Conservation (phyloP, 64 coral and sea anemone species). For the Dendrophyllia cribrosa region DNA sequence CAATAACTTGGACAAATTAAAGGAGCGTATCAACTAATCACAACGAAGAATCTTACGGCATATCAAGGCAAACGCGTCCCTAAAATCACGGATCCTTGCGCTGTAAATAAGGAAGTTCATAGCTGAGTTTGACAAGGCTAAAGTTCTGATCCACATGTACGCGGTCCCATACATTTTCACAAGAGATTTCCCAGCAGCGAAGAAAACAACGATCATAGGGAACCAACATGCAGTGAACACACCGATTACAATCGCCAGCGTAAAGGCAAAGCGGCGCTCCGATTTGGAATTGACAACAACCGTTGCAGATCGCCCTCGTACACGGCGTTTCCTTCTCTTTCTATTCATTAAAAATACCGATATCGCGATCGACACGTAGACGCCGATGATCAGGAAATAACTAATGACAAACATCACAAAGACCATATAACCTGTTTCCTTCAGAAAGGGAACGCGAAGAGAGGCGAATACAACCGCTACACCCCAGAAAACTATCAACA, state of each 20-base stretch:
- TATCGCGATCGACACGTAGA: constrained; percentile 13
- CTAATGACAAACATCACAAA: constrained; percentile 21
- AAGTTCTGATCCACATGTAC: constrained; percentile 25
- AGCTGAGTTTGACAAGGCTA: constrained; percentile 26
- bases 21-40: background rate
- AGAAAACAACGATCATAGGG: constrained; percentile 25
- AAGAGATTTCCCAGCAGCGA: background rate
- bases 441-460: constrained; percentile 20
- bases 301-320: too few relatives aligned
- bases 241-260: constrained; percentile 43
- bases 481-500: constrained; percentile 25
- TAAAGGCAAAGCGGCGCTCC: constrained; percentile 31
- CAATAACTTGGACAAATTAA: background rate
- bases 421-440: constrained; percentile 3
- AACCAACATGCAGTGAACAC: constrained; percentile 50
- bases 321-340: background rate
- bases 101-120: constrained; percentile 62
- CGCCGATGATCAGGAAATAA: constrained; percentile 13
- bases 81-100: constrained; percentile 39
- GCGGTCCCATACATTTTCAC: constrained; percentile 10
- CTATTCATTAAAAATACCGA: constrained; percentile 11
- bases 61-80: constrained; percentile 1
- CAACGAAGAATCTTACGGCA: constrained; percentile 8
- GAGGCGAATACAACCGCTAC: constrained; percentile 22
- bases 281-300: background rate